Evolutionary conservation across 2,113 vertebrate genomes (phyloP).

Genomic region (Sciurus niger): DNA sequence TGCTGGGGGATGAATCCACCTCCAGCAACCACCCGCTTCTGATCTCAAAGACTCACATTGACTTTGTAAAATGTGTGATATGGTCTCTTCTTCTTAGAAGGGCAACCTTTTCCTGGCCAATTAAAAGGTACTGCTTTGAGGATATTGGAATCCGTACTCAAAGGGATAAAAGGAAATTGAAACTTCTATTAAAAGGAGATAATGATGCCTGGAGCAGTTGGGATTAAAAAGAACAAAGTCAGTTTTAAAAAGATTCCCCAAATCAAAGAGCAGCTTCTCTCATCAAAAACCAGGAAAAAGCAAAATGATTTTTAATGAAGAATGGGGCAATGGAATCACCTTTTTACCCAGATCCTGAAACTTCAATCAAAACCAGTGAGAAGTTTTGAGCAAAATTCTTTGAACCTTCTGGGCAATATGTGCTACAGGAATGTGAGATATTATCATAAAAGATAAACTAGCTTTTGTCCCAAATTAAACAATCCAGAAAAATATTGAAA

Average conservation of each 20-base stretch:
- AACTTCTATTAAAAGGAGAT: conserved; percentile 76
- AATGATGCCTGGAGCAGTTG: conserved; percentile 75
- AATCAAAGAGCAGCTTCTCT: conserved; percentile 80
- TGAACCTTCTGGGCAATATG: conserved; percentile 53
- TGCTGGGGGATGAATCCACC: conserved; percentile 31
- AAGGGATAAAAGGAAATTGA: conserved; percentile 79
- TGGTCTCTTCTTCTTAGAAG: conserved; percentile 63
- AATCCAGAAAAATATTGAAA: conserved; percentile 22
- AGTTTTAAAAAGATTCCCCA: conserved; percentile 75
- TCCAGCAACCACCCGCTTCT: conserved; percentile 1
- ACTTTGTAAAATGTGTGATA: conserved; percentile 70
- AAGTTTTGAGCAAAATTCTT: conserved; percentile 66
- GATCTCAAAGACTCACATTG: conserved; percentile 60
- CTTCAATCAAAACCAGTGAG: conserved; percentile 32
- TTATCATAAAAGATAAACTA: conserved; percentile 48
- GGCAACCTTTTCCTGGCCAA: conserved; percentile 73
- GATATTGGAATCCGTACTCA: conserved; percentile 67
- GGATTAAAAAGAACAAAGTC: conserved; percentile 83
- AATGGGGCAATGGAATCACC: background rate
- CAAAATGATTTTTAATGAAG: conserved; percentile 77
- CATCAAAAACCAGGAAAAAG: conserved; percentile 69
- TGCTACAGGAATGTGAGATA: conserved; percentile 4
- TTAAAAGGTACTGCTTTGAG: conserved; percentile 78
- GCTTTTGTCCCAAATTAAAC: conserved; percentile 31
- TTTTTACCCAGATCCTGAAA: conserved; percentile 3